Evolutionary conservation across 64 coral and sea anemone species (phyloP).

Genomic region (Montipora capricornis): DNA sequence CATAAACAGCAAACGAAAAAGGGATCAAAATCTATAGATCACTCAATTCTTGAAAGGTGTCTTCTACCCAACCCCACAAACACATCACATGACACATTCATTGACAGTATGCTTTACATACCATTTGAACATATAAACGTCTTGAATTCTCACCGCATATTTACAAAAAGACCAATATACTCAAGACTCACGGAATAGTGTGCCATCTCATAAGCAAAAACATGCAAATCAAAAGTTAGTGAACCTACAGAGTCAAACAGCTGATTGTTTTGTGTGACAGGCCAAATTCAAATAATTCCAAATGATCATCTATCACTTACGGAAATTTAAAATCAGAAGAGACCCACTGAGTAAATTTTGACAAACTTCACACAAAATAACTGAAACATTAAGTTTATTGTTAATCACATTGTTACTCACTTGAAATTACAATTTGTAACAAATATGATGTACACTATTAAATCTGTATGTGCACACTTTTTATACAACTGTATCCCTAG

Average conservation of each 20-base stretch:
- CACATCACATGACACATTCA: too few species aligned
- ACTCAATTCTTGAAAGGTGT: too few species aligned
- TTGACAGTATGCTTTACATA: too few species aligned
- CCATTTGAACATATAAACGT: too few species aligned
- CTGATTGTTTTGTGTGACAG: background rate
- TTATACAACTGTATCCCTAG: background rate
- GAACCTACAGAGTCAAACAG: too few species aligned
- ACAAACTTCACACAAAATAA: background rate
- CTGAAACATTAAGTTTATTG: conserved; percentile 6
- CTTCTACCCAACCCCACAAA: too few species aligned
- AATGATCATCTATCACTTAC: background rate
- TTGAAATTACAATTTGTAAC: conserved; percentile 31
- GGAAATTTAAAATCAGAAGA: background rate
- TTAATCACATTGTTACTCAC: background rate
- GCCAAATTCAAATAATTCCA: background rate
- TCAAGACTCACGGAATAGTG: background rate
- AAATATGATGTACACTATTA: background rate
- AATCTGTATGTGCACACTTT: conserved; percentile 7
- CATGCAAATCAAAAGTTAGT: background rate
- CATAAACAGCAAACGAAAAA: too few species aligned
- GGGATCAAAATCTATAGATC: too few species aligned
- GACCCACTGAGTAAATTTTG: background rate
- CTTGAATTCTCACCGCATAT: too few species aligned
- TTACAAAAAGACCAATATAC: too few species aligned
- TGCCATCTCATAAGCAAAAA: background rate